Evolutionary conservation across 2,797 vertebrate genomes (phyloP), one percentile per base, ranked within the genome.

Genomic region (Schizopygopsis pylzovi): DNA sequence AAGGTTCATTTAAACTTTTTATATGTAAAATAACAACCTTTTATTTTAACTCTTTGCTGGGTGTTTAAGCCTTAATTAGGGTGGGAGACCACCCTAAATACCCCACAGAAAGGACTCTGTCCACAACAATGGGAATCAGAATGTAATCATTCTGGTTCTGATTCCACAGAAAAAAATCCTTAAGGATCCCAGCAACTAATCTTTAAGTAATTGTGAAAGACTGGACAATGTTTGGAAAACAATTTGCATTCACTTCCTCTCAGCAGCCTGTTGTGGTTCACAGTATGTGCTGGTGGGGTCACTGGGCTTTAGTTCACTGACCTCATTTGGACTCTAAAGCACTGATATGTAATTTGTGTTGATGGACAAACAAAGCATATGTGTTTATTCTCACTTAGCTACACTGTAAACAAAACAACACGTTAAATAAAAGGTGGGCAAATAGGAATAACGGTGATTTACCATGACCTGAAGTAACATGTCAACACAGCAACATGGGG

Each of bases 271-370:
- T 67, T 49, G 61, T 37, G 61, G n/a, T 67, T 80, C 77, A 79
- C 77, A 79, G 77, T 56, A 63, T 79, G 77, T 43, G 15, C 56
- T 28, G 54, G 13, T 45, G n/a, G 39, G 73, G 77, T 79, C 77
- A 63, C 22, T 63, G 77, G 25, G 43, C 43, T 33, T 67, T 25
- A 45, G 25, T 67, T 28, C 61, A 49, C 45, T 54, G 63, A 39
- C 25, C 79, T 81, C 20, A 11, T 67, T 67, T 67, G 10, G 41
- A 45, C 20, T 39, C 20, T 56, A 8, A 37, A 39, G 49, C 33
- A 59, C 20, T 68, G 43, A 37, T 67, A 45, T 49, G 25, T 37
- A 25, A 67, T 67, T 63, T 80, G 43, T 37, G 41, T 33, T 67
- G 78, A 67, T 80, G 43, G 67, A 67, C 79, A 80, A 80, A 80